Evolutionary conservation across 64 coral and sea anemone species (phyloP), one percentile per base, ranked within the genome.

Genomic region (Stylophora pistillata): DNA sequence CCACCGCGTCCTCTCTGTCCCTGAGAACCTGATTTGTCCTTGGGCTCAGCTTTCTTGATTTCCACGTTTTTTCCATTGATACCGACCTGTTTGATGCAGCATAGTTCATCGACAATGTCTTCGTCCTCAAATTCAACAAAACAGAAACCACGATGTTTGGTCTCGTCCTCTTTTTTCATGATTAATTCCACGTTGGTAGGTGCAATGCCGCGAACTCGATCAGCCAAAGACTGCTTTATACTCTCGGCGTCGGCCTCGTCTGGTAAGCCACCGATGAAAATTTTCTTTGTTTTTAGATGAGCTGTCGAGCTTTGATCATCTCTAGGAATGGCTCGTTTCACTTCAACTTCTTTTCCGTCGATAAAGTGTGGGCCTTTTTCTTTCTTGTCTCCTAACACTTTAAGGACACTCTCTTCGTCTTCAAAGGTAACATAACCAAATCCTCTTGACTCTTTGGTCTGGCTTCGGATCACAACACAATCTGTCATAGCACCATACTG

Each of bases 361-460:
- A 99, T 92, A 1, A 6, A 73, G 33, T 99, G 97, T 1, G 90
- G 86, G 54, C 95, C 92, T 11, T 90, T 87, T 2, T 90, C 77
- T 73, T 74, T 89, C 73, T 95, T 95, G 27, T 87, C 81, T 66
- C 79, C 17, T 0, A 95, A 78, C 32, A 93, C 90, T 15, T 75
- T 23, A 25, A 90, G 77, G 3, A 88, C 87, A 41, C 77, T 59
- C 30, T 73, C 55, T 18, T 90, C 68, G 75, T 93, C 91, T 25
- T 37, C 64, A 54, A 93, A 95, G 29, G 97, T 99, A 6, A 99
- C 97, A 86, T 95, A 99, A 31, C 97, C 97, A 86, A 99, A 99
- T 15, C 97, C 93, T 76, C 97, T 78, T 10, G 97, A 99, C 0
- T 62, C 62, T 27, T 95, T 99, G 2, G 29, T 82, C 23, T 76